Base-by-base conservation (phyloP, 2,888 invertebrate genomes). In the Hydrotaea cyrtoneurina region DNA sequence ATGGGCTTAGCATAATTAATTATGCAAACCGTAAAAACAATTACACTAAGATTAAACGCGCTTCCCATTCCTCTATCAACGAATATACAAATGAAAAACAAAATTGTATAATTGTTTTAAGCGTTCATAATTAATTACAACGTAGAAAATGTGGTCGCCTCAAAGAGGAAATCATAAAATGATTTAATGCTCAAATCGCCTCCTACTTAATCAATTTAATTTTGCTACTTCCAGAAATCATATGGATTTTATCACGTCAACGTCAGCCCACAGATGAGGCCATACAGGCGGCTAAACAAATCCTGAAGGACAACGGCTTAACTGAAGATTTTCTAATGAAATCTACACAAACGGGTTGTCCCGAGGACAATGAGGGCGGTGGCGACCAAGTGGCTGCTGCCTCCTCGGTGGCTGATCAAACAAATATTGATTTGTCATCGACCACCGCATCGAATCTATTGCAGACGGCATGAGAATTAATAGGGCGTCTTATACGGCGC, bases 231-330 rank as follows among this genome's bases (percentile, higher is more conserved):
- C 17, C 86, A 91, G 90, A 88, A 80, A 0, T 89, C 19, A 87
- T 89, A 64, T 91, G 91, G 91, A 90, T 91, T 82, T 77, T 91
- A 77, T 89, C 91, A 13, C 90, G 91, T 23, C 79, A 91, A n/a
- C 90, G 89, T 57, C 82, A 87, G 19, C 89, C 92, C 13, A 53
- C 87, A 0, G 50, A 71, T 8, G 84, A 86, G n/a, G 83, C 88
- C 0, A 55, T 92, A 17, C 78, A 78, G 17, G 57, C 82, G 0
- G 92, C 92, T 13, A 83, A 86, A 36, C 83, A 89, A 78, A 78
- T 92, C 10, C 87, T 92, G 21, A 87, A 87, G 15, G 88, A 88
- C 0, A 91, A 92, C 71, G 86, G 88, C 0, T 82, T 92, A 43
- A 86, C 86, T 0, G 88, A 88, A 50, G 23, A 87, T 0, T 86